These are phyloP conservation scores for Chironomus tentans DNA, from an alignment of 2,888 invertebrate species.

Conservation along the genomic window DNA sequence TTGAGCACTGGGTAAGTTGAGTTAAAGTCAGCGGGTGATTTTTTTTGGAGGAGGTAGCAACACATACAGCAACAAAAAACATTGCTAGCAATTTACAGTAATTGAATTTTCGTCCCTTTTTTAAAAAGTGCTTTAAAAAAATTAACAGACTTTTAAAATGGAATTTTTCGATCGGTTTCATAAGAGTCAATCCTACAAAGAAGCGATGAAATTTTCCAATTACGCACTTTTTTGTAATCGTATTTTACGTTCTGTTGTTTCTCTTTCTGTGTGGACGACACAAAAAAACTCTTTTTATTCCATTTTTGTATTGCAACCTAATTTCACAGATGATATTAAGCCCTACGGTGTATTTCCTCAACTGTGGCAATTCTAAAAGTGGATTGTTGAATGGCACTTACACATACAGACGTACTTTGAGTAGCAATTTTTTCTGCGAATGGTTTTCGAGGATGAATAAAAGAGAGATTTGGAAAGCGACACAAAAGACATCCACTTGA, in stretches of 20 bases:
- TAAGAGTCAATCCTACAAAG: neutral
- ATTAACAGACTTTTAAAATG: neutral
- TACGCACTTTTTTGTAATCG: slow-evolving; percentile 7
- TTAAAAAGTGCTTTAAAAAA: neutral
- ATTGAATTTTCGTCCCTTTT: neutral
- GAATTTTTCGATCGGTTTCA: neutral
- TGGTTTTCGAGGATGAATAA: neutral
- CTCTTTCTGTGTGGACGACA: too few species aligned
- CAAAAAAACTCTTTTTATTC: too few species aligned
- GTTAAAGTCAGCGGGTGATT: neutral
- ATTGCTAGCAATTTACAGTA: neutral
- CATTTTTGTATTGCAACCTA: too few species aligned
- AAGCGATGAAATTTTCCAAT: slow-evolving; percentile 15
- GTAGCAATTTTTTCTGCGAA: neutral
- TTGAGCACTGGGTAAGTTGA: neutral
- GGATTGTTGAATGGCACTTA: too few species aligned
- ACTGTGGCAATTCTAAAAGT: too few species aligned
- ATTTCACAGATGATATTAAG: too few species aligned
- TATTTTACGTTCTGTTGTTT: too few species aligned
- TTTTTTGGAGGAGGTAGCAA: neutral
- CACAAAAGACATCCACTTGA: slow-evolving; percentile 16
- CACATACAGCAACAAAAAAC: neutral
- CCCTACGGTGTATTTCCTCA: too few species aligned
- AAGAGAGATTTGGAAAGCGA: neutral
- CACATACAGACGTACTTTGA: too few species aligned